Conservation (phyloP, 2,113 vertebrate species). For the Mobula hypostoma region DNA sequence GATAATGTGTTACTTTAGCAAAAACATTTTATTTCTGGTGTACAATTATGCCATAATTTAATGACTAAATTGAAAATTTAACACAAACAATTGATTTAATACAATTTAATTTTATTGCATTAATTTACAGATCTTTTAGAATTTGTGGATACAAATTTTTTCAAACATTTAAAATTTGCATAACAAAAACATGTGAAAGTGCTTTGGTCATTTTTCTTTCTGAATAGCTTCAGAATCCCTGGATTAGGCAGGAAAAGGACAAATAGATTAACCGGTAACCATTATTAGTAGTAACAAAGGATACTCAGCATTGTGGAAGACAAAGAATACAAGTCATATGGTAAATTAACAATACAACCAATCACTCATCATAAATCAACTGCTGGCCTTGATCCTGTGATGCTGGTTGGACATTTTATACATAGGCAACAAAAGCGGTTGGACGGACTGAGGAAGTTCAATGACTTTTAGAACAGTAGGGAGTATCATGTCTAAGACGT, state of each 20-base stretch:
- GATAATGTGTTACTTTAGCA: not conserved
- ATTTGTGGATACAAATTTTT: not conserved
- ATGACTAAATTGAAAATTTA: not conserved
- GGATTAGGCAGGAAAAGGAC: not conserved
- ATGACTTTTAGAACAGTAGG: too few relatives aligned
- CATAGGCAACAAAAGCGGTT: too few relatives aligned
- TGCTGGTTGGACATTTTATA: too few relatives aligned
- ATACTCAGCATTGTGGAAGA: not conserved
- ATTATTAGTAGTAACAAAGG: not conserved
- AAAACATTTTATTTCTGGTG: not conserved
- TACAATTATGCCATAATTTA: not conserved
- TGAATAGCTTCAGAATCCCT: not conserved
- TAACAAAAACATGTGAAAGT: not conserved
- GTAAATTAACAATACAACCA: not conserved
- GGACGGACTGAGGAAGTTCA: too few relatives aligned
- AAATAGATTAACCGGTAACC: slow-evolving; percentile 2
- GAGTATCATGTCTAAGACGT: too few relatives aligned
- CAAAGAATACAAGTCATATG: not conserved
- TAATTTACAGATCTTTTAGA: not conserved
- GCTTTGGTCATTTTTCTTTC: not conserved
- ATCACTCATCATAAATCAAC: too few relatives aligned
- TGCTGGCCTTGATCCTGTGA: too few relatives aligned
- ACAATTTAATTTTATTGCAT: not conserved
- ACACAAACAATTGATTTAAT: not conserved
- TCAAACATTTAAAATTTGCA: not conserved